A percentile compares a stretch with the other conserved stretches of the same genome.
These are phyloP conservation scores for Thumatha senex DNA, from an alignment of 2,888 invertebrate species.

Conservation along the genomic window DNA sequence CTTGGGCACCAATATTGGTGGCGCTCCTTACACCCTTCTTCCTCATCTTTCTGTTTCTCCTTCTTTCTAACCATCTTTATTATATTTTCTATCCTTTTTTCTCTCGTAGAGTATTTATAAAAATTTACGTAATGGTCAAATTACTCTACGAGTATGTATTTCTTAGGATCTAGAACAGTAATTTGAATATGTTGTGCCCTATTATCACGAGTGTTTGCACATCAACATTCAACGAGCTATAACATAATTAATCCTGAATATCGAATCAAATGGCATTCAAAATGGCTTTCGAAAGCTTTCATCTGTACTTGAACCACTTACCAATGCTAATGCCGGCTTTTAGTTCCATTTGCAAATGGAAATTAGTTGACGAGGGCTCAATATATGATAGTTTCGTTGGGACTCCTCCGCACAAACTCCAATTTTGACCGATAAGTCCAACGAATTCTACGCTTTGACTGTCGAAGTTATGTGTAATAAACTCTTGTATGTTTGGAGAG, in stretches of 20 bases:
- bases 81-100: no score
- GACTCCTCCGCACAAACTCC: constrained; percentile 19
- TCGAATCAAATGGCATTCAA: constrained; percentile 61
- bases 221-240: constrained; percentile 41
- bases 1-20: no score
- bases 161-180: no score
- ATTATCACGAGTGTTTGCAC: constrained; percentile 9
- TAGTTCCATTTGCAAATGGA: constrained; percentile 71
- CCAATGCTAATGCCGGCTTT: constrained; percentile 70
- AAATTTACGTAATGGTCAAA: no score
- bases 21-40: no score
- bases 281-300: constrained; percentile 60
- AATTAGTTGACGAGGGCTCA: constrained; percentile 57
- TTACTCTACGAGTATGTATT: no score
- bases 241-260: constrained; percentile 48
- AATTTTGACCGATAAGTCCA: constrained; percentile 23
- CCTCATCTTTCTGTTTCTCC: no score
- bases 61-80: no score
- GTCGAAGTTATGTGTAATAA: constrained; percentile 19
- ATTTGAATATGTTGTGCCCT: no score
- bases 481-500: no score
- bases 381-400: constrained; percentile 52
- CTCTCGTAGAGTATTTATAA: no score
- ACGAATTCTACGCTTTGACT: neutral
- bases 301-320: constrained; percentile 55